These are phyloP conservation scores for Petrocephalus zakoni DNA, from an alignment of 2,113 vertebrate species.

Conservation along the genomic window DNA sequence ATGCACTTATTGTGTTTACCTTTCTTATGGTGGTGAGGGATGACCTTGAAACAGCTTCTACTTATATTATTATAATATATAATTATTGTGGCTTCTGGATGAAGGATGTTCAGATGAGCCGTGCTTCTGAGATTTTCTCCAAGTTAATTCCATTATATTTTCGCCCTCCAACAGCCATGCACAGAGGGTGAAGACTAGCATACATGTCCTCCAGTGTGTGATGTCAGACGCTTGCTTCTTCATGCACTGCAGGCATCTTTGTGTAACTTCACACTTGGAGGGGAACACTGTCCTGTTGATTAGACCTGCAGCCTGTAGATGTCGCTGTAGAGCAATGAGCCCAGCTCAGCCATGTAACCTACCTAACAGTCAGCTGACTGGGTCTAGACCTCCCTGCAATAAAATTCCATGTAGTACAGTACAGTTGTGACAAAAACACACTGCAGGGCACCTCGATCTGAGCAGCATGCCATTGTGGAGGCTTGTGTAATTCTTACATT, in stretches of 20 bases:
- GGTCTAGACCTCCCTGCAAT: neutral
- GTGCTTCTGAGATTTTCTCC: neutral
- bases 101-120: neutral
- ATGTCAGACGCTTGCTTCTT: neutral
- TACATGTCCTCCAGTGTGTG: neutral
- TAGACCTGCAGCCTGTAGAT: neutral
- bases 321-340: neutral
- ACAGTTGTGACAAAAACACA: neutral
- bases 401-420: neutral
- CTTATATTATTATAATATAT: no score
- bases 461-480: neutral
- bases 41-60: neutral
- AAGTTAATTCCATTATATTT: neutral
- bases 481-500: neutral
- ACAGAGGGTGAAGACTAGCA: neutral
- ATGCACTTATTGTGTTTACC: neutral
- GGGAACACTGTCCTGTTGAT: neutral
- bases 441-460: neutral
- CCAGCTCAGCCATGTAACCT: neutral
- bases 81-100: neutral
- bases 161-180: neutral
- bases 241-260: neutral
- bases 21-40: neutral
- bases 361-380: neutral
- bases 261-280: neutral